Conservation (phyloP, 2,113 vertebrate genomes). For the Boulengeromyrus knoepffleri region DNA sequence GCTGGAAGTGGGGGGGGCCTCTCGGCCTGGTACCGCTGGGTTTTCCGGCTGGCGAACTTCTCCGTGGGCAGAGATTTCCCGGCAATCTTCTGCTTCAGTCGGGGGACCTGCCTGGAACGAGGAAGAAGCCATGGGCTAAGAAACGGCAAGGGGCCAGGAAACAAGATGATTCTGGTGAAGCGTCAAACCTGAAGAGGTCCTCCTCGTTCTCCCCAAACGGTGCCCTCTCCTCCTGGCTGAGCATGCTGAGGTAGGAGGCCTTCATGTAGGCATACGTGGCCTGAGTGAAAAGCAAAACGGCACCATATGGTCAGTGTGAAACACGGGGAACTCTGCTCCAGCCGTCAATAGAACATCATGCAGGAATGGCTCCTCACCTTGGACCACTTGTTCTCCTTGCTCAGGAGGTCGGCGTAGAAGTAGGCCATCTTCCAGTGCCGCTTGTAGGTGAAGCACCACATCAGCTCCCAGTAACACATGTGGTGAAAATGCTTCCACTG, state of each 20-base stretch:
- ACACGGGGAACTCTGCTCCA: neutral
- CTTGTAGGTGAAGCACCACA: conserved; percentile 80
- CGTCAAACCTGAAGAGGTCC: conserved; percentile 63
- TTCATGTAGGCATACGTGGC: conserved; percentile 78
- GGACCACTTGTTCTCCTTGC: conserved; percentile 75
- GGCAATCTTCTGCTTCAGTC: conserved; percentile 95
- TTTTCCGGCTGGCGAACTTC: conserved; percentile 96
- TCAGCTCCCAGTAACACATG: conserved; percentile 80
- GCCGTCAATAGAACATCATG: too few relatives aligned
- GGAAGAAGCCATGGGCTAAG: conserved; percentile 21
- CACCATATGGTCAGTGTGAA: neutral
- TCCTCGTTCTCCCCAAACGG: conserved; percentile 65
- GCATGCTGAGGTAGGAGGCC: conserved; percentile 74
- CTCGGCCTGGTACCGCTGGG: conserved; percentile 78
- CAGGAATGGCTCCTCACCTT: conserved; percentile 51
- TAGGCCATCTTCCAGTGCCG: conserved; percentile 77
- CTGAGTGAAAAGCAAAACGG: conserved; percentile 35
- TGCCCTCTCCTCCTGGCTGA: conserved; percentile 62
- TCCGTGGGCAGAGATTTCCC: conserved; percentile 96
- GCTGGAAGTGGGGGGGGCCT: conserved; percentile 74
- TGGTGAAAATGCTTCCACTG: conserved; percentile 77
- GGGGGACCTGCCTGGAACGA: conserved; percentile 75
- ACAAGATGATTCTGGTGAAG: too few relatives aligned
- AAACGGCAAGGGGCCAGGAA: too few relatives aligned
- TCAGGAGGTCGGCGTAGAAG: conserved; percentile 72